Conservation (phyloP, 2,888 invertebrate genomes). For the Lydus trimaculatus region DNA sequence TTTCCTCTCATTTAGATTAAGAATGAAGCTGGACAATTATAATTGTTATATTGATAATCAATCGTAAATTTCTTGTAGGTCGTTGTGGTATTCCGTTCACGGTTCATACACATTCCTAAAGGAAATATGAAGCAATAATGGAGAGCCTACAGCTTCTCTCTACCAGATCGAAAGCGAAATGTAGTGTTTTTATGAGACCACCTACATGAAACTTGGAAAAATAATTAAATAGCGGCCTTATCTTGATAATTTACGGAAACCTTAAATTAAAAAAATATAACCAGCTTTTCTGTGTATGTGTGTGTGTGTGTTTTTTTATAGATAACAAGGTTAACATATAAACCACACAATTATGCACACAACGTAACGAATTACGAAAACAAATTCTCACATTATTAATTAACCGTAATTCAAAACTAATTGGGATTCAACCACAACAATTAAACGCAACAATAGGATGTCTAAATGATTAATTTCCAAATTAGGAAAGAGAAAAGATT, state of each 20-base stretch:
- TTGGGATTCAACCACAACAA: too few relatives aligned
- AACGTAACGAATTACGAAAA: too few relatives aligned
- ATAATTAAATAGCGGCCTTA: background rate
- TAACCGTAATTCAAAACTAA: too few relatives aligned
- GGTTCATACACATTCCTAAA: constrained; percentile 54
- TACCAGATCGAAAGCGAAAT: constrained; percentile 50
- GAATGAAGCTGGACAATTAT: constrained; percentile 7
- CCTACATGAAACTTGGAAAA: constrained; percentile 41
- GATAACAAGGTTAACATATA: too few relatives aligned
- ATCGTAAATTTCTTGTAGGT: constrained; percentile 17
- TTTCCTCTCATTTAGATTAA: background rate
- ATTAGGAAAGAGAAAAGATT: too few relatives aligned
- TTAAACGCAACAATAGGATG: too few relatives aligned
- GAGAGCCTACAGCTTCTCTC: constrained; percentile 50
- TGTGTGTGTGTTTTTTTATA: too few relatives aligned
- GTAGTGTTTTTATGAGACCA: constrained; percentile 50
- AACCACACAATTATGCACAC: too few relatives aligned
- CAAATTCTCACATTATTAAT: too few relatives aligned
- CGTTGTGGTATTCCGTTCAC: constrained; percentile 56
- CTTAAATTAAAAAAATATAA: background rate
- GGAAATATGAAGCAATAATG: constrained; percentile 60
- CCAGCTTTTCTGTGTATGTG: too few relatives aligned
- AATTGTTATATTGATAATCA: background rate
- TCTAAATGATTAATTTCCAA: too few relatives aligned
- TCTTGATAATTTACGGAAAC: background rate